These are phyloP conservation scores for Formicarius rufipectus DNA, from an alignment of 2,113 vertebrate genomes.

Conservation along the genomic window DNA sequence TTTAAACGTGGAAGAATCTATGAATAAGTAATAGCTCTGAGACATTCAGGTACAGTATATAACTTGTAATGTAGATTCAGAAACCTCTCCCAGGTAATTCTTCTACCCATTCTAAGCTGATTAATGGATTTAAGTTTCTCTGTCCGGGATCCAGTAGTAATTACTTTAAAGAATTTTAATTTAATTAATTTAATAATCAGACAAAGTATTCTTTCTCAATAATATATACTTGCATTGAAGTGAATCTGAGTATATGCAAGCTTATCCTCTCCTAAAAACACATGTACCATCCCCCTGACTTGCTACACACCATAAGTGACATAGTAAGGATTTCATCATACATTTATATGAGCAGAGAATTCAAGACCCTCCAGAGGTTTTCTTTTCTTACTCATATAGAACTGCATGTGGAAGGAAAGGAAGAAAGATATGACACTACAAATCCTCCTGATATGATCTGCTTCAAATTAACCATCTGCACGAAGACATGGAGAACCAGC, in stretches of 20 bases:
- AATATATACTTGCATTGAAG: not conserved
- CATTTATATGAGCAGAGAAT: not conserved
- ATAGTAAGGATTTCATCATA: not conserved
- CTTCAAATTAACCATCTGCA: not conserved
- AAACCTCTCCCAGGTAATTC: not conserved
- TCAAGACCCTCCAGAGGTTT: not conserved
- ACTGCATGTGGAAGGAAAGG: not conserved
- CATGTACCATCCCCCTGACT: not conserved
- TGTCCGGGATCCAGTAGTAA: not conserved
- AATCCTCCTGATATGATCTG: not conserved
- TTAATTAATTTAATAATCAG: too few relatives aligned
- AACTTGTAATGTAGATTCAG: not conserved
- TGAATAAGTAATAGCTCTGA: not conserved
- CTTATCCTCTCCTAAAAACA: not conserved
- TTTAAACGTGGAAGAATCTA: not conserved
- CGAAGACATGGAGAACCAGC: not conserved
- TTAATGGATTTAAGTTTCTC: not conserved
- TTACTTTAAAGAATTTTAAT: not conserved
- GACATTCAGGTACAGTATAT: not conserved
- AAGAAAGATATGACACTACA: not conserved
- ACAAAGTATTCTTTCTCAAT: not conserved
- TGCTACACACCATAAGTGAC: not conserved
- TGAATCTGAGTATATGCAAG: not conserved
- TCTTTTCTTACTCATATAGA: not conserved
- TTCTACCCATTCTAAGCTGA: not conserved